phyloP scores from a whole-genome alignment of 2,888 invertebrate genomes.

The Octonoba sinensis region DNA sequence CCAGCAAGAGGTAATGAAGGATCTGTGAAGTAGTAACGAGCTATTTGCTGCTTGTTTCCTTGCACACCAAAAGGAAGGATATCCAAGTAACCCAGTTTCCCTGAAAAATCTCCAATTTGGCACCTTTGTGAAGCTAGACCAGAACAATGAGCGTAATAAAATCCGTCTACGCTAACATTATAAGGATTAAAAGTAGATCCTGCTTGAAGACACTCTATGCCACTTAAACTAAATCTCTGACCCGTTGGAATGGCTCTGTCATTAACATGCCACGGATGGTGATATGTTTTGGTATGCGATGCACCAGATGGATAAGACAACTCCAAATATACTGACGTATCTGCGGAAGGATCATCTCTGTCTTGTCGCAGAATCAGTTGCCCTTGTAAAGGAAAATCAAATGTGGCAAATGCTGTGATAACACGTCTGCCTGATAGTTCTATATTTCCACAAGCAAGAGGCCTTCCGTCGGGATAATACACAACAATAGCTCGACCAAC shows the following conservation, averaged over 20 bases:
- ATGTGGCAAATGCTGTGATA: conserved; percentile 84
- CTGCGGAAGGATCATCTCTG: conserved; percentile 83
- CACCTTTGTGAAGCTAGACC: conserved; percentile 89
- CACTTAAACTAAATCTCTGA: conserved; percentile 64
- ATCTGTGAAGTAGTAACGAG: conserved; percentile 81
- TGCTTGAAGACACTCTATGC: conserved; percentile 71
- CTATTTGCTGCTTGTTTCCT: conserved; percentile 63
- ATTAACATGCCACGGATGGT: conserved; percentile 84
- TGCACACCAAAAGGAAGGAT: conserved; percentile 71
- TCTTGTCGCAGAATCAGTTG: conserved; percentile 79
- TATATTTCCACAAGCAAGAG: conserved; percentile 72
- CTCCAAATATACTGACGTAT: conserved; percentile 87
- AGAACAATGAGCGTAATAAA: conserved; percentile 83
- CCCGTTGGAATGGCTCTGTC: conserved; percentile 68
- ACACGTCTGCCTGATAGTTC: conserved; percentile 73
- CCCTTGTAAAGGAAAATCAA: conserved; percentile 90
- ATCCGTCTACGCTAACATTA: conserved; percentile 73
- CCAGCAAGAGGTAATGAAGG: conserved; percentile 83
- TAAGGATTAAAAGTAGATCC: conserved; percentile 84
- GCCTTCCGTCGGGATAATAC: conserved; percentile 71
- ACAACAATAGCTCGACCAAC: conserved; percentile 84
- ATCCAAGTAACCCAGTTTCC: conserved; percentile 85
- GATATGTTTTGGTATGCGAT: conserved; percentile 54
- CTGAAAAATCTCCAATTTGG: conserved; percentile 90
- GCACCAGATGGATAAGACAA: conserved; percentile 64